A percentile compares a stretch with the other conserved stretches of the same genome.
These are phyloP conservation scores for Polyploca ridens DNA, from an alignment of 2,888 invertebrate species.

Conservation along the genomic window DNA sequence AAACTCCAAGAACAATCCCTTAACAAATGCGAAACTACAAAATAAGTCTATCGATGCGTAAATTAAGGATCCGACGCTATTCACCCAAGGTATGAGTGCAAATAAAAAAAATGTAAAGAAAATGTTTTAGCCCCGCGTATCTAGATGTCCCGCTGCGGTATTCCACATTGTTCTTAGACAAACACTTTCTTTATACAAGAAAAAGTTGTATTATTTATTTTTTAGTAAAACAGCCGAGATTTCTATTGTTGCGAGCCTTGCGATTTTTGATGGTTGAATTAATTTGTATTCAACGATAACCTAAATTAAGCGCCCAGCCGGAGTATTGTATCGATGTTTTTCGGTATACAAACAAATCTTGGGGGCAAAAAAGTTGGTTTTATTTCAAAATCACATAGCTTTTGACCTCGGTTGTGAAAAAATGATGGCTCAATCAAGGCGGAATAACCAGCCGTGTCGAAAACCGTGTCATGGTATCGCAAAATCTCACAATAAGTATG, in stretches of 20 bases:
- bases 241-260: constrained; percentile 57
- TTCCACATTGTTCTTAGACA: constrained; percentile 80
- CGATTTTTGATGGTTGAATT: constrained; percentile 74
- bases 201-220: constrained; percentile 71
- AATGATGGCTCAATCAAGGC: constrained; percentile 69
- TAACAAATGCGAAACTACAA: constrained; percentile 73
- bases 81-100: constrained; percentile 69
- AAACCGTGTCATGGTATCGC: constrained; percentile 76
- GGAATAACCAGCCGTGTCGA: constrained; percentile 69
- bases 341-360: constrained; percentile 31
- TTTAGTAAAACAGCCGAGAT: constrained; percentile 65
- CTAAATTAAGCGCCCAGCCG: constrained; percentile 54
- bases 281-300: constrained; percentile 57
- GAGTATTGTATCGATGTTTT: constrained; percentile 42
- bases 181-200: constrained; percentile 76
- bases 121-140: constrained; percentile 69
- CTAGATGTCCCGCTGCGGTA: constrained; percentile 82
- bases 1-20: constrained; percentile 74
- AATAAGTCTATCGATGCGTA: constrained; percentile 80
- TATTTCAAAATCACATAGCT: constrained; percentile 16
- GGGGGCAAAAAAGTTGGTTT: constrained; percentile 32
- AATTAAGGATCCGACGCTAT: constrained; percentile 78
- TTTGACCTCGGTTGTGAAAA: constrained; percentile 31
- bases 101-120: constrained; percentile 72
- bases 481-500: constrained; percentile 75